Evolutionary conservation across 1,140 invertebrate species (phyloP).

Genomic region (Ephestia elutella): DNA sequence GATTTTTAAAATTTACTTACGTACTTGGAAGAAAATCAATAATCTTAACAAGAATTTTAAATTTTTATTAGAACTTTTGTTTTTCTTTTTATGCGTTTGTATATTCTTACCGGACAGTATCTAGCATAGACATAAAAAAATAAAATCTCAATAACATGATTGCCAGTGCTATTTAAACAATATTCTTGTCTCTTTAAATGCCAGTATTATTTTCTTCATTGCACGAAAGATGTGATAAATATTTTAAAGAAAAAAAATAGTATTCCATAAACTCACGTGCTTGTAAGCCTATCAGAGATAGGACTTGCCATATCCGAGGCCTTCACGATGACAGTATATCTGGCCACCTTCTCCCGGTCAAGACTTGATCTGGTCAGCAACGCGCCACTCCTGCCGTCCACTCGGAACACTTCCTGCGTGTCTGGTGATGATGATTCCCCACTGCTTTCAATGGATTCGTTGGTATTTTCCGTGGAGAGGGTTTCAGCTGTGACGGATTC

Average conservation of each 20-base stretch:
- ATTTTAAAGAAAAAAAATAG: background rate
- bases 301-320: conserved; percentile 89
- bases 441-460: conserved; percentile 56
- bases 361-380: conserved; percentile 87
- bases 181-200: too few relatives aligned
- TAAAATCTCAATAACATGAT: too few relatives aligned
- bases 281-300: conserved; percentile 80
- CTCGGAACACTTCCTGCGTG: conserved; percentile 81
- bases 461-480: conserved; percentile 42
- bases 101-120: too few relatives aligned
- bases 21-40: too few relatives aligned
- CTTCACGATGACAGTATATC: conserved; percentile 89
- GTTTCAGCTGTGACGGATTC: conserved; percentile 79
- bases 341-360: conserved; percentile 90
- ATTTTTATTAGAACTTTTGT: too few relatives aligned
- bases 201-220: too few relatives aligned
- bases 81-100: too few relatives aligned
- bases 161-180: too few relatives aligned
- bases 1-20: too few relatives aligned
- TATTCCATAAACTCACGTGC: conserved; percentile 78
- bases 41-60: too few relatives aligned
- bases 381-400: conserved; percentile 88
- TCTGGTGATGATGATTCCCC: conserved; percentile 34
- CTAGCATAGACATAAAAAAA: too few relatives aligned
- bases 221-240: too few relatives aligned